Percentiles rank a stretch among this genome's conserved stretches.
Evolutionary conservation across 2,113 vertebrate species (phyloP).

Genomic region (Microcebus ravelobensis): DNA sequence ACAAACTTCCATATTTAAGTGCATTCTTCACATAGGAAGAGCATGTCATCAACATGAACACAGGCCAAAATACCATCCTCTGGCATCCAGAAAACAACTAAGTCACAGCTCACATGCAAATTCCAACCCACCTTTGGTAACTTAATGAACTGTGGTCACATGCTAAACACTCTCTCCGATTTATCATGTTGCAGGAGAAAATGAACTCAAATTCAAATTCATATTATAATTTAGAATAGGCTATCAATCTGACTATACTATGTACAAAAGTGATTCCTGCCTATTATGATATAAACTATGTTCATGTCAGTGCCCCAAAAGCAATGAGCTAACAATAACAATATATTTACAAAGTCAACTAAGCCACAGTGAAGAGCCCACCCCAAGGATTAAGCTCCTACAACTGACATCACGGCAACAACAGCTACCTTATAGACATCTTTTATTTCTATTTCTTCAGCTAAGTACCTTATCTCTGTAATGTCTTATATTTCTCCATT

Average conservation of each 20-base stretch:
- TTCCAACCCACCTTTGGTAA: not conserved
- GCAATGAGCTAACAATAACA: not conserved
- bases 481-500: not conserved
- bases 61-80: not conserved
- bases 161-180: not conserved
- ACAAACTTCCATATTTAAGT: not conserved
- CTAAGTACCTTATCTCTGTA: not conserved
- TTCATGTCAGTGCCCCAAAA: not conserved
- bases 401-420: not conserved
- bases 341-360: not conserved
- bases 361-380: not conserved
- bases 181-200: not conserved
- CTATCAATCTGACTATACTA: not conserved
- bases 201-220: conserved; percentile 45
- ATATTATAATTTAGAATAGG: not conserved
- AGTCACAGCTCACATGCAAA: not conserved
- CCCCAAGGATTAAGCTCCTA: not conserved
- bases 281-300: not conserved
- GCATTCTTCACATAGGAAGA: not conserved
- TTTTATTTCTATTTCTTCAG: conserved; percentile 4
- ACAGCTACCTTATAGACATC: not conserved
- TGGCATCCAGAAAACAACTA: not conserved
- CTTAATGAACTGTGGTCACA: not conserved
- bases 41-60: not conserved
- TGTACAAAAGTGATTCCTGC: not conserved